These are phyloP conservation scores for Indicator indicator DNA, from an alignment of 2,113 vertebrate species.

Conservation along the genomic window DNA sequence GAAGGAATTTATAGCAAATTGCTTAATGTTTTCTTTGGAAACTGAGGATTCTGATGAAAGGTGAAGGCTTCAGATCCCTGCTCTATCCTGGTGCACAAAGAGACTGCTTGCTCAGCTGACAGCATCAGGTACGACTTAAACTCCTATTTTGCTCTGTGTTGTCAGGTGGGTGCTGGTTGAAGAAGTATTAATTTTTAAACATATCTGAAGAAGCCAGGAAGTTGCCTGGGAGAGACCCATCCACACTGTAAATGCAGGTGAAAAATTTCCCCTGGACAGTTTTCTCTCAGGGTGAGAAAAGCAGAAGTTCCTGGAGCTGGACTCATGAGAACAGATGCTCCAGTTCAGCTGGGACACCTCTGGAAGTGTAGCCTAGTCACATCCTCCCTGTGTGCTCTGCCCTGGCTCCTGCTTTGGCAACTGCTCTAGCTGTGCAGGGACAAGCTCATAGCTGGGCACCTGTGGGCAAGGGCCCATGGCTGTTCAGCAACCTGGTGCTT, in stretches of 20 bases:
- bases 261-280: background rate
- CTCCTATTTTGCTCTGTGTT: background rate
- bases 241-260: background rate
- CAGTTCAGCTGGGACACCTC: background rate
- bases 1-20: background rate
- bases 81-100: fast-evolving
- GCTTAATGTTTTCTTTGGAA: background rate
- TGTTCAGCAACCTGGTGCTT: background rate
- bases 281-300: background rate
- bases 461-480: background rate
- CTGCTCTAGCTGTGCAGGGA: background rate
- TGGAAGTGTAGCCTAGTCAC: background rate
- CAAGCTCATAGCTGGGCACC: background rate
- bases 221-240: background rate
- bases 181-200: background rate
- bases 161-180: background rate
- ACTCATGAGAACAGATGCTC: background rate
- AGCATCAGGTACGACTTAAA: background rate
- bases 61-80: background rate
- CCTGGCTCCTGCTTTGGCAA: background rate
- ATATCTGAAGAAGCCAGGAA: background rate
- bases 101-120: background rate
- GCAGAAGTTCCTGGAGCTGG: background rate
- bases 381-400: background rate
- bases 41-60: background rate